Evolutionary conservation across 2,113 vertebrate species (phyloP).

Genomic region (Tiliqua scincoides): DNA sequence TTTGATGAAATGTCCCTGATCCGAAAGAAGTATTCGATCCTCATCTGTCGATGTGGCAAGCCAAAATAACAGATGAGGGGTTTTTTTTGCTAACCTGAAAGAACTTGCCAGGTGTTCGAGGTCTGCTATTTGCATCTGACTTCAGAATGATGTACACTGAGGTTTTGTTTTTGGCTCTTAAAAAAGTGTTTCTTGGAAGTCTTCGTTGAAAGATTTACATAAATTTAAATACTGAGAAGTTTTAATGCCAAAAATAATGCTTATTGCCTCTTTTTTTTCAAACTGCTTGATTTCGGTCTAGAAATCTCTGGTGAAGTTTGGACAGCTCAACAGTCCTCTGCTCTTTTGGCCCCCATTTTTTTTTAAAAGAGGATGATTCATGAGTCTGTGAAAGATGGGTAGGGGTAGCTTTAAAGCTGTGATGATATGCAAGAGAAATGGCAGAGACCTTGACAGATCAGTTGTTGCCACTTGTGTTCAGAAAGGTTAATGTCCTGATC

Average conservation of each 20-base stretch:
- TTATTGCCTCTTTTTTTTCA: not conserved
- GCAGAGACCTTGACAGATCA: not conserved
- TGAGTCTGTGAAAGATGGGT: not conserved
- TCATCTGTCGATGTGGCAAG: slow-evolving; percentile 75
- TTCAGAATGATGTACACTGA: slow-evolving; percentile 74
- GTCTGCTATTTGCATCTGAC: slow-evolving; percentile 89
- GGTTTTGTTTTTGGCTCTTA: slow-evolving; percentile 75
- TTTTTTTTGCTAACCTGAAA: slow-evolving; percentile 84
- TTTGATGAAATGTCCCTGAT: slow-evolving; percentile 73
- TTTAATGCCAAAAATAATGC: slow-evolving; percentile 61
- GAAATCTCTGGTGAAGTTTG: slow-evolving; percentile 6
- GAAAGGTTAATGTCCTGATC: not conserved
- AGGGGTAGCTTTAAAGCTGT: not conserved
- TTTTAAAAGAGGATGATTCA: not conserved
- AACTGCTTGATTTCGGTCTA: slow-evolving; percentile 10
- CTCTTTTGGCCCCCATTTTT: not conserved
- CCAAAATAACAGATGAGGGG: slow-evolving; percentile 76
- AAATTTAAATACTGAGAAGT: slow-evolving; percentile 72
- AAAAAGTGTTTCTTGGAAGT: slow-evolving; percentile 89
- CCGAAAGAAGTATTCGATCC: slow-evolving; percentile 74
- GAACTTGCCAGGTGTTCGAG: slow-evolving; percentile 81
- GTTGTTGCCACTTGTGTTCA: not conserved
- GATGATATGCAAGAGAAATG: not conserved
- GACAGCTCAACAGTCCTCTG: not conserved
- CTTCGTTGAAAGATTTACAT: slow-evolving; percentile 72